Evolutionary conservation across 2,888 invertebrate species (phyloP).

Genomic region (Leistus spinibarbis): DNA sequence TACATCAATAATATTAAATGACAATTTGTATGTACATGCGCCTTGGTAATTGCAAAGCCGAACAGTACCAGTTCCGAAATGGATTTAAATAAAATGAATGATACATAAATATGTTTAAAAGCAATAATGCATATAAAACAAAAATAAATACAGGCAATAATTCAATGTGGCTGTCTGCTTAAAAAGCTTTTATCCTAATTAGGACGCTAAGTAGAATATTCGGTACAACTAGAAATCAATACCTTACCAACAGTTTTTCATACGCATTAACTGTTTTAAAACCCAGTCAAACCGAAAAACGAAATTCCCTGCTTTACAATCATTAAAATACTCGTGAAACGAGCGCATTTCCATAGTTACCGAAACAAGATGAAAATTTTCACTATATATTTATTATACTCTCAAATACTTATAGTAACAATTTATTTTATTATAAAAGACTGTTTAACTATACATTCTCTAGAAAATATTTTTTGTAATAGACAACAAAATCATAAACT

Average conservation of each 20-base stretch:
- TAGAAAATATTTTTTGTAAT: too few species aligned
- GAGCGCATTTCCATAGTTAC: not conserved
- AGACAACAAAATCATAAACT: too few species aligned
- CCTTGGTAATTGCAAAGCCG: too few species aligned
- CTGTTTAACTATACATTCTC: too few species aligned
- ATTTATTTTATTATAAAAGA: too few species aligned
- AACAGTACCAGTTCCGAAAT: too few species aligned
- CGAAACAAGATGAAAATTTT: not conserved
- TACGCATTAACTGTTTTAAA: not conserved
- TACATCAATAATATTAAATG: too few species aligned
- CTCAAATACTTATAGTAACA: too few species aligned
- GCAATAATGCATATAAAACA: not conserved
- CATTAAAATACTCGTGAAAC: not conserved
- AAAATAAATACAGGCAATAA: not conserved
- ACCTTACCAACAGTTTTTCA: not conserved
- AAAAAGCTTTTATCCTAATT: slow-evolving; percentile 4
- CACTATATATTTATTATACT: too few species aligned
- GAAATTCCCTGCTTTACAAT: not conserved
- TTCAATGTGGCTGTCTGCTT: not conserved
- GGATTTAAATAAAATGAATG: not conserved
- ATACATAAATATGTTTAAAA: not conserved
- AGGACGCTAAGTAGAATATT: slow-evolving; percentile 2
- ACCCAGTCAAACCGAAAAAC: not conserved
- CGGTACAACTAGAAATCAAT: slow-evolving; percentile 5
- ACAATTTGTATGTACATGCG: too few species aligned